phyloP scores from a whole-genome alignment of 2,797 vertebrate genomes.

The Hybognathus amarus region DNA sequence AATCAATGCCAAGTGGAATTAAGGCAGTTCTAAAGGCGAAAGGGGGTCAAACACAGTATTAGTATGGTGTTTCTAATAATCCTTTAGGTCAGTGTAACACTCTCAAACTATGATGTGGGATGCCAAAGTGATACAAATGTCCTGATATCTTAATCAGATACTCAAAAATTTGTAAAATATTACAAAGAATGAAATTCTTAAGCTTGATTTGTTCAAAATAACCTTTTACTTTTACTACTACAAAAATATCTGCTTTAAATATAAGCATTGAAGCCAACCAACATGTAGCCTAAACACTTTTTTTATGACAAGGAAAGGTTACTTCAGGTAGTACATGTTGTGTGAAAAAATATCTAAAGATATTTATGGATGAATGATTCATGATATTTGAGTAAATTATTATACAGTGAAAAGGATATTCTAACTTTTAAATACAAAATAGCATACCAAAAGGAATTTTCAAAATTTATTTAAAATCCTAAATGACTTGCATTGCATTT shows the following conservation, averaged over 20 bases:
- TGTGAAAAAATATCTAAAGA: neutral
- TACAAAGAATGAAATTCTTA: neutral
- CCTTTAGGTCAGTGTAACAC: too few relatives aligned
- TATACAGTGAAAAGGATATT: neutral
- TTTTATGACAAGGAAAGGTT: neutral
- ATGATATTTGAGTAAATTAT: neutral
- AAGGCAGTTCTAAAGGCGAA: too few relatives aligned
- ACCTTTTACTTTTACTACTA: neutral
- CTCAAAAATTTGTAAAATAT: neutral
- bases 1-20: too few relatives aligned
- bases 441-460: too few relatives aligned
- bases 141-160: neutral
- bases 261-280: neutral
- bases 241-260: too few relatives aligned
- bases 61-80: too few relatives aligned
- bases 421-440: neutral
- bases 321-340: neutral
- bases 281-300: neutral
- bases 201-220: neutral
- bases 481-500: neutral
- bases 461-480: neutral
- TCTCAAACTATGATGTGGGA: too few relatives aligned
- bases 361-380: neutral
- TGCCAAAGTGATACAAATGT: neutral
- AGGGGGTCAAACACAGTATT: too few relatives aligned